Base-by-base conservation (phyloP, 1,140 invertebrate genomes). In the Drosophila saltans region DNA sequence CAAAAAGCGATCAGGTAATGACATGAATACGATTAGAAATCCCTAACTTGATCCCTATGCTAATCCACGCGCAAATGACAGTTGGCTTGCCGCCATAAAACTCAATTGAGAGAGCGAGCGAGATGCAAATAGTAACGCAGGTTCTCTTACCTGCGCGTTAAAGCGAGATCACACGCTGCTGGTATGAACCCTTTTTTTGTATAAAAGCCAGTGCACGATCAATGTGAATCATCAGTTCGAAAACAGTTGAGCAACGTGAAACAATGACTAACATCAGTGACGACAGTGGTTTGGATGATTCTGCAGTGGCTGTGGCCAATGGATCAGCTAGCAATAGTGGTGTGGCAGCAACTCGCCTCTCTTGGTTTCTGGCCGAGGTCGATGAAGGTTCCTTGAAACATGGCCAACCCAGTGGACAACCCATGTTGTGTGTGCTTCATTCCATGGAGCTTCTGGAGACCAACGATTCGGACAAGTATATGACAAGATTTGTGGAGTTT, bases 331-430 rank as follows among this genome's bases (percentile, higher is more conserved):
- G 45, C 8, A 10, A 39, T 10, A 39, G 33, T 58, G 66, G 6
- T 3, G 48, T 45, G 5, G 57, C 75, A 3, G 72, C 80, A 26
- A 89, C 84, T 26, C 83, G 89, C 11, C 61, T 91, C 9, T 91
- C 89, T 10, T 91, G 89, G 89, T 91, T 91, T 30, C 69, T 91
- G n/a, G 81, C 89, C 26, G 89, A 91, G 11, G 80, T 91, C 55
- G 89, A 91, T 21, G 88, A 88, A 2, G 88, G 88, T 0, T 52
- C 56, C 2, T 33, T 81, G 41, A 69, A 65, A 5, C 55, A 61
- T 2, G 83, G 80, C 4, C 56, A 52, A 2, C 55, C 69, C 1
- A 88, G 66, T 57, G 89, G 79, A 11, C 69, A 64, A 2, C 66
- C 52, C 1, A 69, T 66, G 0, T 60, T 80, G 24, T 85, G 71